Evolutionary conservation across 2,113 vertebrate species (phyloP).

Genomic region (Caloenas nicobarica): DNA sequence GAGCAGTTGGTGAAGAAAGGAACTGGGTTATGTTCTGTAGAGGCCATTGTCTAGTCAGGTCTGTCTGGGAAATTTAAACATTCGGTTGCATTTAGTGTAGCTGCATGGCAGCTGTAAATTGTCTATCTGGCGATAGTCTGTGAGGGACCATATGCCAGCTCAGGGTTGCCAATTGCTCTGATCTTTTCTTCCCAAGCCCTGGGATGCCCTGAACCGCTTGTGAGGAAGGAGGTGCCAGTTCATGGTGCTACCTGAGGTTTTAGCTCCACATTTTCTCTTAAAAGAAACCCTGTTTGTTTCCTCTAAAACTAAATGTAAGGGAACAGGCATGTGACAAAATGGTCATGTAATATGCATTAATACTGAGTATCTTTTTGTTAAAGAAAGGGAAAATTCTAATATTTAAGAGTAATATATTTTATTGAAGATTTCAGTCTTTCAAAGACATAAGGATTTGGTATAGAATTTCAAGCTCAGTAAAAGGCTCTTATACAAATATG

Average conservation of each 20-base stretch:
- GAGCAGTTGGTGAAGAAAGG: background rate
- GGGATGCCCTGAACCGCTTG: background rate
- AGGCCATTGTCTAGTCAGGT: background rate
- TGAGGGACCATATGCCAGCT: background rate
- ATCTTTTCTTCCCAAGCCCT: background rate
- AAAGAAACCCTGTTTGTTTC: background rate
- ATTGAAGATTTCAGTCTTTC: conserved; percentile 48
- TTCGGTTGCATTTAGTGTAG: background rate
- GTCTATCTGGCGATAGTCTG: background rate
- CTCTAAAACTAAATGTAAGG: background rate
- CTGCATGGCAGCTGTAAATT: conserved; percentile 7
- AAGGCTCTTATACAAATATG: conserved; percentile 37
- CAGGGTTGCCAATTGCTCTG: background rate
- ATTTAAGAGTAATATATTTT: background rate
- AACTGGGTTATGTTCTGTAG: background rate
- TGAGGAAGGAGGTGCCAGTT: background rate
- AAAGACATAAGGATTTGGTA: conserved; percentile 40
- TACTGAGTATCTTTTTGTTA: background rate
- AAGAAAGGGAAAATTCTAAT: conserved; percentile 30
- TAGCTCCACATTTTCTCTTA: background rate
- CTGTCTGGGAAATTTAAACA: background rate
- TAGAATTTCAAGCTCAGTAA: conserved; percentile 35
- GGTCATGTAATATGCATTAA: background rate
- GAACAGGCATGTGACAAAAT: background rate
- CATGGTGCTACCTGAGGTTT: background rate